Evolutionary conservation across 1,140 invertebrate genomes (phyloP).

Genomic region (Myzus persicae): DNA sequence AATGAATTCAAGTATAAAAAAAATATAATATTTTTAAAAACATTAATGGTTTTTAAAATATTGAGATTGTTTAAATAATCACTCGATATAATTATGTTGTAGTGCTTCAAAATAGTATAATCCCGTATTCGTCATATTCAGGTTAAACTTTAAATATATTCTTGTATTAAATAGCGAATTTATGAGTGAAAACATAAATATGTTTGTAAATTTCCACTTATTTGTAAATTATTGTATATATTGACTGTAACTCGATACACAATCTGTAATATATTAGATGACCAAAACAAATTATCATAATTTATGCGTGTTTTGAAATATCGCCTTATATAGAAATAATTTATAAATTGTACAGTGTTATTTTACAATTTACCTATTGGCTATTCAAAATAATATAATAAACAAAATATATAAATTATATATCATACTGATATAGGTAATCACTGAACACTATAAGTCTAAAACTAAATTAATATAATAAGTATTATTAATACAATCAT

Average conservation of each 20-base stretch:
- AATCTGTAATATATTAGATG: not conserved
- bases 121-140: too few species aligned
- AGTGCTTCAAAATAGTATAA: too few species aligned
- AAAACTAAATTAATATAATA: not conserved
- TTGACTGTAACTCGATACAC: not conserved
- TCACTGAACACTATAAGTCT: not conserved
- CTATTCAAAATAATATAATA: not conserved
- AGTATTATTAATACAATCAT: not conserved
- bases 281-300: not conserved
- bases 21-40: too few species aligned
- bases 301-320: not conserved
- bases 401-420: too few species aligned
- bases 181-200: not conserved
- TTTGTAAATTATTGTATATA: not conserved
- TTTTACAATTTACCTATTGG: too few species aligned
- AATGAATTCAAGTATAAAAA: too few species aligned
- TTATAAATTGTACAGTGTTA: too few species aligned
- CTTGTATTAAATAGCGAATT: not conserved
- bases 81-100: too few species aligned
- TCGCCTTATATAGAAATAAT: not conserved
- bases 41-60: too few species aligned
- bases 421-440: too few species aligned
- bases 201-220: not conserved
- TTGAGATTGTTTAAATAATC: too few species aligned
- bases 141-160: too few species aligned